A percentile compares a stretch with the other conserved stretches of the same genome.
These are phyloP conservation scores for Streblospio benedicti DNA, from an alignment of 1,140 invertebrate species.

Conservation along the genomic window DNA sequence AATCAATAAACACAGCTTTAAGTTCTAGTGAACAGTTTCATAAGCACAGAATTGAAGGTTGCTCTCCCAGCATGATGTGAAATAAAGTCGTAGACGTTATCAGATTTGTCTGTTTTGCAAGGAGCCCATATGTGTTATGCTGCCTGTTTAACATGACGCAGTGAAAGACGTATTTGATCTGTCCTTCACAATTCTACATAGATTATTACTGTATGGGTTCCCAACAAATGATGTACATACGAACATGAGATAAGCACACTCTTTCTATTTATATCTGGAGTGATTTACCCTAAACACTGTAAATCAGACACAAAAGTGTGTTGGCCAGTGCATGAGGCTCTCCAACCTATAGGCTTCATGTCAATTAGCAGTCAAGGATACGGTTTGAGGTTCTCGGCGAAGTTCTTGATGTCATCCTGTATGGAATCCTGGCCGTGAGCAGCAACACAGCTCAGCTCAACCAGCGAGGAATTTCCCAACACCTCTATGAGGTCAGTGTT, in stretches of 20 bases:
- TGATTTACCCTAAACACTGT: background rate
- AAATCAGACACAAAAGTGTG: background rate
- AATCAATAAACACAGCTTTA: background rate
- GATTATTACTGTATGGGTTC: too few relatives aligned
- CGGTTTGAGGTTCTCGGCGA: constrained; percentile 89
- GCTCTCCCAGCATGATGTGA: too few relatives aligned
- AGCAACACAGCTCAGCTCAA: constrained; percentile 88
- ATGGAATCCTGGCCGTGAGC: constrained; percentile 86
- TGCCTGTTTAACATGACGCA: too few relatives aligned
- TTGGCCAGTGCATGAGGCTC: background rate
- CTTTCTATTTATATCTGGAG: background rate
- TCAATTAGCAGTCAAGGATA: constrained; percentile 36
- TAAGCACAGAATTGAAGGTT: too few relatives aligned
- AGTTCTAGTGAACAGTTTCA: too few relatives aligned
- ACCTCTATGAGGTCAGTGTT: constrained; percentile 58
- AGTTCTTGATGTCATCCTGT: constrained; percentile 88
- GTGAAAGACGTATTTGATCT: too few relatives aligned
- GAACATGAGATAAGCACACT: too few relatives aligned
- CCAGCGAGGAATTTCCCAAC: constrained; percentile 83
- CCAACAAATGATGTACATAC: too few relatives aligned
- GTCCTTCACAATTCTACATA: too few relatives aligned
- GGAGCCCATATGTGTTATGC: constrained; percentile 75
- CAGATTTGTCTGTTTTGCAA: constrained; percentile 60
- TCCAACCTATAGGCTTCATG: background rate
- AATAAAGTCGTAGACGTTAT: too few relatives aligned